Conservation (phyloP, 2,888 invertebrate genomes). For the Steromphala cineraria region DNA sequence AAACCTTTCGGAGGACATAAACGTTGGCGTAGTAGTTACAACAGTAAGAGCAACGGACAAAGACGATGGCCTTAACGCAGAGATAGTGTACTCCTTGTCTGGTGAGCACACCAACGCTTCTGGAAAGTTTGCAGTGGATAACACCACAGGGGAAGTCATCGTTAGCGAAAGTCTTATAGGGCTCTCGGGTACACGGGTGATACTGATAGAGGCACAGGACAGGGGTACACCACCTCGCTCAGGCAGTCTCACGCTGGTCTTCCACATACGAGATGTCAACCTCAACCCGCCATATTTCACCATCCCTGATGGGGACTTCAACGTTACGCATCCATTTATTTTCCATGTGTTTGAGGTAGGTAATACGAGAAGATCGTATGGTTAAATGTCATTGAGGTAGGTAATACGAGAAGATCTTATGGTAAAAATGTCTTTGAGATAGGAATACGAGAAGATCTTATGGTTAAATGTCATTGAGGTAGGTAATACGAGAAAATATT, state of each 20-base stretch:
- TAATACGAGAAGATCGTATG: too few relatives aligned
- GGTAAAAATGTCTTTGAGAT: too few relatives aligned
- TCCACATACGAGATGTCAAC: conserved; percentile 1
- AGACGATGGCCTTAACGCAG: background rate
- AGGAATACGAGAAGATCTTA: too few relatives aligned
- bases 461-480: too few relatives aligned
- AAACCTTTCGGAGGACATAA: background rate
- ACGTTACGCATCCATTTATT: background rate
- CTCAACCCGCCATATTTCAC: conserved; percentile 6
- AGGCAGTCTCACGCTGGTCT: background rate
- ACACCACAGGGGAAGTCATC: background rate
- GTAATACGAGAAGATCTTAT: too few relatives aligned
- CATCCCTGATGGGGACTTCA: background rate
- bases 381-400: too few relatives aligned
- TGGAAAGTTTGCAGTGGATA: background rate
- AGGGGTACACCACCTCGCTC: background rate
- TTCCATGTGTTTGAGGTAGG: background rate
- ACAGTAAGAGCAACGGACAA: background rate
- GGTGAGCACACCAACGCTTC: background rate
- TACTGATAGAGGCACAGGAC: background rate
- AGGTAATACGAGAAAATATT: too few relatives aligned
- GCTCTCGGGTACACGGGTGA: background rate
- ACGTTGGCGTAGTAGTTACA: background rate
- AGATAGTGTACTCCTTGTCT: background rate
- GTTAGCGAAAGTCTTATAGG: background rate